Conservation (phyloP, 2,797 vertebrate genomes). For the Babyrousa celebensis region DNA sequence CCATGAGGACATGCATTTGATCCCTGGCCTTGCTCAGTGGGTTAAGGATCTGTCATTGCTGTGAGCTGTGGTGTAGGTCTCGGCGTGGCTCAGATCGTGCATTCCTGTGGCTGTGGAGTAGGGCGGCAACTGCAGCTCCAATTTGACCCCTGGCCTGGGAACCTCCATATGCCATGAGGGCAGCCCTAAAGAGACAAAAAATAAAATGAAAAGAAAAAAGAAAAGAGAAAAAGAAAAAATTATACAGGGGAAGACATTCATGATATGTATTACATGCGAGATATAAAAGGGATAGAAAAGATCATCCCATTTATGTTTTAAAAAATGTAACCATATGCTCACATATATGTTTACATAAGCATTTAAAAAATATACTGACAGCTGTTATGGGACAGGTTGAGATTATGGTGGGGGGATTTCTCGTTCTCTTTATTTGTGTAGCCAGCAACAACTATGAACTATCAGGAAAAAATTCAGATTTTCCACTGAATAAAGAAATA, state of each 20-base stretch:
- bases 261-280: conserved; percentile 15
- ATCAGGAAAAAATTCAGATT: neutral
- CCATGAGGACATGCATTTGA: too few species aligned
- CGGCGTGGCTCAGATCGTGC: too few species aligned
- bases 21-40: too few species aligned
- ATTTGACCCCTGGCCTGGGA: too few species aligned
- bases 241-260: conserved; percentile 12
- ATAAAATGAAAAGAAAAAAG: too few species aligned
- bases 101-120: too few species aligned
- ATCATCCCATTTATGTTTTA: neutral
- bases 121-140: too few species aligned
- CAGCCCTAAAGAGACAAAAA: too few species aligned
- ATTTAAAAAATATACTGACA: conserved; percentile 28
- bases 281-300: neutral
- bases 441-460: conserved; percentile 26
- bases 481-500: conserved; percentile 50
- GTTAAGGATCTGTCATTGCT: too few species aligned
- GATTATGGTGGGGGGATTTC: neutral
- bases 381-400: conserved; percentile 2
- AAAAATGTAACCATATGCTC: neutral
- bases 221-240: neutral
- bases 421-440: conserved; percentile 28
- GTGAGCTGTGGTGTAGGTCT: too few species aligned
- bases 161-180: too few species aligned
- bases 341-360: conserved; percentile 22